Base-by-base conservation (phyloP, 1,140 invertebrate genomes). In the Calosoma granatense region DNA sequence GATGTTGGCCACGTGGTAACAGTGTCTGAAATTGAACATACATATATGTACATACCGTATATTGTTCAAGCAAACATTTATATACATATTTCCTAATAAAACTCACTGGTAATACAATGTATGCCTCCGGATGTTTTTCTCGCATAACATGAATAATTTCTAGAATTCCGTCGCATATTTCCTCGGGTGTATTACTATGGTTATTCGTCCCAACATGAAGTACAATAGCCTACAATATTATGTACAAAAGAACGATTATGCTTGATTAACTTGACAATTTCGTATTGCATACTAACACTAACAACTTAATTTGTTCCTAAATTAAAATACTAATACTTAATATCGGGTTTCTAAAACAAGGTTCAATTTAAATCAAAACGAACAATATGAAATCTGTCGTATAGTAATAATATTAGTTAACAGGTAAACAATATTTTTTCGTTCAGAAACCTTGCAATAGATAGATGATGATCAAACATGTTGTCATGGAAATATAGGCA, bases 121-220 rank as follows among this genome's bases (percentile, higher is more conserved):
- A 85, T 58, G 83, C 81, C 68, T 83, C 80, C 36, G 87, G 85
- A 64, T 90, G 84, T 69, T 86, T 89, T 61, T 85, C 79, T 58
- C 79, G 77, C 59, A 93, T 85, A 60, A 76, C 78, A 59, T 80
- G 72, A 22, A 90, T 81, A 63, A 93, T 86, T 71, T 84, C 84
- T 61, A 85, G 64, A 58, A 95, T 86, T 3, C 90, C 91, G 66
- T 86, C 87, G 58, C 82, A 79, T 20, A 94, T 82, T 75, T 94
- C 77, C 63, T 88, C 85, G 20, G 87, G 78, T 47, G 81, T 81
- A 72, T 89, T 81, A 53, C 77, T 78, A 67, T 88, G 77, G 74
- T 94, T 94, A 72, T 94, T 93, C 57, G 90, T 92, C 55, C 92
- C 92, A 58, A 90, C 85, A 72, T 87, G 79, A 6, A 95, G 67